phyloP scores from a whole-genome alignment of 2,797 vertebrate species.

The Chelmon rostratus region DNA sequence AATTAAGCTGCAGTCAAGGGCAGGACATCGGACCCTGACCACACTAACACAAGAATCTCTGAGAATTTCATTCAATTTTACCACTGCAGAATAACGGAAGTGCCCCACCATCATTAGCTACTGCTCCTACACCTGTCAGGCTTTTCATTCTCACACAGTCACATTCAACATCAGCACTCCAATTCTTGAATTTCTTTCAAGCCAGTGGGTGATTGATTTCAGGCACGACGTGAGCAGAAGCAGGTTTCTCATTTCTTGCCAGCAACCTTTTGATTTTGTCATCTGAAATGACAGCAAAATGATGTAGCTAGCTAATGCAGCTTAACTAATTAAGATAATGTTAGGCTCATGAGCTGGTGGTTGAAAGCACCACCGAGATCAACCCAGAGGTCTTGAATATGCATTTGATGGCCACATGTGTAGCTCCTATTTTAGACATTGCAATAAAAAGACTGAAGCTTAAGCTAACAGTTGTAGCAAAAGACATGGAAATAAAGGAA shows the following conservation, averaged over 20 bases:
- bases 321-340: background rate
- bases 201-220: background rate
- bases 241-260: background rate
- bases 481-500: background rate
- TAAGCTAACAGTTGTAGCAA: background rate
- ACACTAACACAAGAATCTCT: background rate
- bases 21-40: background rate
- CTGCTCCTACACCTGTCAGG: background rate
- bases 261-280: background rate
- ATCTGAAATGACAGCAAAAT: background rate
- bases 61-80: background rate
- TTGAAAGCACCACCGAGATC: background rate
- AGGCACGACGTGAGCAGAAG: background rate
- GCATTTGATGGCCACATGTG: background rate
- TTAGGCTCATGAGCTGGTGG: background rate
- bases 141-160: background rate
- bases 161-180: background rate
- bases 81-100: background rate
- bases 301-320: background rate
- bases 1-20: conserved; percentile 1
- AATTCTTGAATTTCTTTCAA: background rate
- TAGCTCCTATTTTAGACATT: too few relatives aligned
- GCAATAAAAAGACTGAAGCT: background rate
- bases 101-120: background rate
- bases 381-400: background rate